Percentiles rank a stretch among this genome's conserved stretches.
phyloP scores from a whole-genome alignment of 2,797 vertebrate species.

The Cirrhinus molitorella region DNA sequence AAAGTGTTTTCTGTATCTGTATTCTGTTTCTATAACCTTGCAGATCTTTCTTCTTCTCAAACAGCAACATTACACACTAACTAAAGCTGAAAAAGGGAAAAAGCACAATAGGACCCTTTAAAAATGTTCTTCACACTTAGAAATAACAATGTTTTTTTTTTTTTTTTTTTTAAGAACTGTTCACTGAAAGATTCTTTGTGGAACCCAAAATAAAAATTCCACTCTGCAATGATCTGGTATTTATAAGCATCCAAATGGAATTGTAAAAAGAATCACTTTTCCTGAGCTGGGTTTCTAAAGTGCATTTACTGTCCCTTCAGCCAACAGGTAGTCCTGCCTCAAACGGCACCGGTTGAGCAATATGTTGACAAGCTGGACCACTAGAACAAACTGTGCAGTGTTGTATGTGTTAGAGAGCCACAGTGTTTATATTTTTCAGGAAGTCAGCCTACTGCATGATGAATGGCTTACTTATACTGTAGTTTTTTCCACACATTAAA shows the following conservation, averaged over 20 bases:
- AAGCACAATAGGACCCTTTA: no score
- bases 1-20: no score
- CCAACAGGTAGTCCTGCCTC: background rate
- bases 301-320: background rate
- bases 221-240: background rate
- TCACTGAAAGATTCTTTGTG: background rate
- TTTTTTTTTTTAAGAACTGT: background rate
- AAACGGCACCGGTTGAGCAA: constrained; percentile 5
- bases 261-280: background rate
- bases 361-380: background rate
- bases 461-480: background rate
- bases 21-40: no score
- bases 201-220: background rate
- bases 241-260: background rate
- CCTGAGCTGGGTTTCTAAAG: background rate
- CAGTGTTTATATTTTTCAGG: constrained; percentile 23
- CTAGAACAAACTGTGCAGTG: constrained; percentile 5
- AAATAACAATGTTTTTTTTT: no score
- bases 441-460: background rate
- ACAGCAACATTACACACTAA: no score
- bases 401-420: background rate
- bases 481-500: background rate
- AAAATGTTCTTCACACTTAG: no score
- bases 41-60: no score
- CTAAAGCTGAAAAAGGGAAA: no score